Base-by-base conservation (phyloP, 2,113 vertebrate species). In the Globicephala melas region DNA sequence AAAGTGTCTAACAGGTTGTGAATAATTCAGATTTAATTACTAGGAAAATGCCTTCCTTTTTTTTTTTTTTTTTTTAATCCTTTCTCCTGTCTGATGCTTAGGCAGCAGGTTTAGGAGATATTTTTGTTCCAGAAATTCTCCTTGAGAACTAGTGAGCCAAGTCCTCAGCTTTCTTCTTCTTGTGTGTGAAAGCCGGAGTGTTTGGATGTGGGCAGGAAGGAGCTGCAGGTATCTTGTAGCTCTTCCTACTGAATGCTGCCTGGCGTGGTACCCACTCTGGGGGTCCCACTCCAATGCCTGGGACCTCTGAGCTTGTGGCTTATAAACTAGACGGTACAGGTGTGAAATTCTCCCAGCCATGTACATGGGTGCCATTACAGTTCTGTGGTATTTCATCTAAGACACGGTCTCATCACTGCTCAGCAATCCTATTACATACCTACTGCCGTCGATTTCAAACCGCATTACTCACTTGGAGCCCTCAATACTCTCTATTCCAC, bases 21-120 rank as follows among this genome's bases (percentile, higher is more conserved):
- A 98, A 98, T 97, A 96, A 98, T 98, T 97, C 96, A 97, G 94
- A 94, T 97, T 96, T 98, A 97, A 98, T 97, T 92, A 94, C 95
- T 65, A 96, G 83, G 92, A 96, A 98, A 96, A 97, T 76, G 92
- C 88, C 76, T 97, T 77, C 74, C 71, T 84, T 96, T 95, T 91
- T 68, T 96, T 94, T 79, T 36, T 77, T 76, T 93, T 50, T 36
- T 93, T 65, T 77, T 76, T 91, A 55, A 50, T 96, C 95, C 90
- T 80, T 92, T 62, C 58, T 41, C 17, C 18, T 86, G 84, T 85
- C 63, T 92, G 94, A 93, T 10, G 81, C 95, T 96, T 92, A 97
- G 91, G 92, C 91, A 95, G 97, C 95, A 97, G 93, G 82, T 95
- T 98, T 80, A 18, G 91, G 33, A 95, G 95, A 73, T 95, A 89